Conservation (phyloP, 2,797 vertebrate genomes). For the Nyctalus aviator region DNA sequence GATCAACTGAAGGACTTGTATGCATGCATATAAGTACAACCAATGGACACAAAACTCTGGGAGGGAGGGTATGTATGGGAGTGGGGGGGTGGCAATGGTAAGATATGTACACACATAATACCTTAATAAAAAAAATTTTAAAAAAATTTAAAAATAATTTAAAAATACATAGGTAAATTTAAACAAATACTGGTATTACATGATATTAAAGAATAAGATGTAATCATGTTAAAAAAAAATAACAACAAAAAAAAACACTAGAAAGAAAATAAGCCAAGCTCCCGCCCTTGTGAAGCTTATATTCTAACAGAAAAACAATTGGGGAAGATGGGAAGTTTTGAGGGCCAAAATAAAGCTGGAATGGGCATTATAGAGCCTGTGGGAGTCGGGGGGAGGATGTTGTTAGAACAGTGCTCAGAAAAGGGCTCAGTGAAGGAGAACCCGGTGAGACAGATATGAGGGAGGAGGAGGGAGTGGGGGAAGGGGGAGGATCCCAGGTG, state of each 20-base stretch:
- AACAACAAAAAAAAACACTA: not conserved
- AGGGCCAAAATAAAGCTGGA: not conserved
- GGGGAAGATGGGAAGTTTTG: not conserved
- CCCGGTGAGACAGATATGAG: too few relatives aligned
- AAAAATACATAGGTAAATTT: not conserved
- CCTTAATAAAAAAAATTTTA: too few relatives aligned
- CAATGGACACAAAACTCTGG: too few relatives aligned
- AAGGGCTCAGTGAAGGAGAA: not conserved
- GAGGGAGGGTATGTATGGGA: too few relatives aligned
- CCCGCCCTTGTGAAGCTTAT: not conserved
- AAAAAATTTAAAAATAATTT: not conserved
- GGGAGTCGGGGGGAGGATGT: accelerated
- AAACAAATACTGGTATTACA: not conserved
- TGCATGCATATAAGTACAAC: too few relatives aligned
- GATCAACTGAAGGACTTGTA: too few relatives aligned
- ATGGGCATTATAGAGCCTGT: accelerated
- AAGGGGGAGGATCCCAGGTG: too few relatives aligned
- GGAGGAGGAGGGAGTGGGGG: accelerated
- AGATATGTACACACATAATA: too few relatives aligned
- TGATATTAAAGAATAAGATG: not conserved
- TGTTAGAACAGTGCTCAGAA: not conserved
- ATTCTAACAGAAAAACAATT: not conserved
- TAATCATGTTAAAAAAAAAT: not conserved
- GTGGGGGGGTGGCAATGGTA: too few relatives aligned
- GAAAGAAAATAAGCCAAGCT: conserved; percentile 15